Base-by-base conservation (phyloP, 1,140 invertebrate species). In the Papilio polytes region DNA sequence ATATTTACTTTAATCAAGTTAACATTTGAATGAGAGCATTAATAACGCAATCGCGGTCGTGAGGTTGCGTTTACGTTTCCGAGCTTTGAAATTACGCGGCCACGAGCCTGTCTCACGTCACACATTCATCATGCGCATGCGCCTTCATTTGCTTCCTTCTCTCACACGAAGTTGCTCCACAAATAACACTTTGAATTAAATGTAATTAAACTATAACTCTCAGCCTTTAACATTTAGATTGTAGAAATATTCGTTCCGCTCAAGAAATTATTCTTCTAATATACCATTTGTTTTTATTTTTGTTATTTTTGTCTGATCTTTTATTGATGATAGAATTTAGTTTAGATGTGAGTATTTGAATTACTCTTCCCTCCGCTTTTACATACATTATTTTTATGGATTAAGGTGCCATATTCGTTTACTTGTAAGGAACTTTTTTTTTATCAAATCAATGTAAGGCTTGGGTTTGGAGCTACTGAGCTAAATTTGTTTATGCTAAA, bases 11-110 rank as follows among this genome's bases (percentile, higher is more conserved):
- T 26, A 15, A 70, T 70, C 22, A 31, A 70, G 63, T 70, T 70
- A 70, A 31, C 63, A 70, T 31, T 70, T 70, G 63, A 70, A 70
- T 70, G 20, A 31, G 63, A 70, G 13, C 80, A 83, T 83, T 87
- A 90, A 91, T 89, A 88, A 90, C 86, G 79, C 84, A 87, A 86
- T 83, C 90, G 90, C 88, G 91, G 89, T 85, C 84, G 80, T 82
- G 85, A 63, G 80, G 48, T 80, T 70, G 46, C 83, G 80, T 74
- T 80, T 76, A 82, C 31, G 81, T 59, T 70, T 51, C 72, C 74
- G 13, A 76, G 74, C 74, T 76, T 26, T 20, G 74, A 76, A 76
- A 76, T 76, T 76, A 76, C 74, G 74, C 74, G 44, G 74, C 74
- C 74, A 76, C 74, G 46, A 76, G 44, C 74, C 74, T 41, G 72